These are phyloP conservation scores for Antechinus flavipes DNA, from an alignment of 2,113 vertebrate species.

Conservation along the genomic window DNA sequence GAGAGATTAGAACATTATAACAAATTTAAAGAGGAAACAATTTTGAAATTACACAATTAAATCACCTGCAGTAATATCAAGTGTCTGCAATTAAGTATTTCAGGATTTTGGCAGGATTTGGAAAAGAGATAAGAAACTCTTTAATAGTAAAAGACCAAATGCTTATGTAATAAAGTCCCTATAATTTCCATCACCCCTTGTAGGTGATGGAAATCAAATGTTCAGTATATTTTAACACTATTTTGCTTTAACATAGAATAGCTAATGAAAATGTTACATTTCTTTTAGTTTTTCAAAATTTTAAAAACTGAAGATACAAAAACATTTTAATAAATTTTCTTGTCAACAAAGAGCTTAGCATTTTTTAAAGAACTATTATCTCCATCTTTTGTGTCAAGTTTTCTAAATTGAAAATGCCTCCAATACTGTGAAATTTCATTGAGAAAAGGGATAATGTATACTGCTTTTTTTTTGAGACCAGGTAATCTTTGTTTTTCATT, in stretches of 20 bases:
- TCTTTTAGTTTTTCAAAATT: neutral
- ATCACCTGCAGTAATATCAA: neutral
- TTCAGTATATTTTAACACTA: neutral
- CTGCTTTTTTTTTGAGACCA: neutral
- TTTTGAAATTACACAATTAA: neutral
- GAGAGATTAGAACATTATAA: neutral
- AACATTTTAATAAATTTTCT: neutral
- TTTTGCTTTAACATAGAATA: neutral
- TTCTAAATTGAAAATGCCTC: neutral
- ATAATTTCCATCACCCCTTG: neutral
- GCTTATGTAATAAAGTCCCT: neutral
- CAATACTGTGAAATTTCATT: neutral
- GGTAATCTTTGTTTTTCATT: no score
- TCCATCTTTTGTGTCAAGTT: neutral
- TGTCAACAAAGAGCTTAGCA: neutral
- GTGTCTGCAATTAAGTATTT: neutral
- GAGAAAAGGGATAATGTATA: neutral
- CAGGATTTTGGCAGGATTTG: neutral
- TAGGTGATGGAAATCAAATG: neutral
- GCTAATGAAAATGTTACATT: neutral
- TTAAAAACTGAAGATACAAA: neutral
- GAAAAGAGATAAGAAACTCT: neutral
- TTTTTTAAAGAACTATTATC: neutral
- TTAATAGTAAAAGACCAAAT: neutral
- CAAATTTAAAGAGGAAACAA: neutral